Evolutionary conservation across 2,113 vertebrate genomes (phyloP).

Genomic region (Myrmophylax atrothorax): DNA sequence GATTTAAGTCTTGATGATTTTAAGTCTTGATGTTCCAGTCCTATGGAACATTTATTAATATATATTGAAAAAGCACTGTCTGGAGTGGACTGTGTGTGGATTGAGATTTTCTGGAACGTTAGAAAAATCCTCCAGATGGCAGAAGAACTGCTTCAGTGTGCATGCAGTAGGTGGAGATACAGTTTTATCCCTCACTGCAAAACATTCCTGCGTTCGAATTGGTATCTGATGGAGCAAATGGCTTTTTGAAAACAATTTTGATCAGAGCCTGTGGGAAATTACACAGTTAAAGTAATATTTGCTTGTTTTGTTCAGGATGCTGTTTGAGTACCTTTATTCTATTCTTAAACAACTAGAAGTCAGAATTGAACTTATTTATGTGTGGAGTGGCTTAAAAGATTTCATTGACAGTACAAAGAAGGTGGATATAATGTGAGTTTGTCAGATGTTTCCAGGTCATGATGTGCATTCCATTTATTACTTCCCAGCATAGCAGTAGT

Average conservation of each 20-base stretch:
- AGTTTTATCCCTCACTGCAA: neutral
- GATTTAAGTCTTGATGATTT: neutral
- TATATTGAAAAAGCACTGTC: neutral
- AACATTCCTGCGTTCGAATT: neutral
- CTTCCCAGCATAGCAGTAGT: neutral
- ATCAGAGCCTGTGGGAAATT: neutral
- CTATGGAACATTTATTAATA: neutral
- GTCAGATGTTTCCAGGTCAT: neutral
- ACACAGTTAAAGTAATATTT: neutral
- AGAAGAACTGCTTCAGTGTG: slow-evolving; percentile 38
- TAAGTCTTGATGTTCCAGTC: neutral
- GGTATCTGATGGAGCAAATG: neutral
- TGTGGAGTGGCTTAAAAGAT: neutral
- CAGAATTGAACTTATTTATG: neutral
- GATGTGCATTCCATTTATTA: neutral
- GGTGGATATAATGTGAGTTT: rapidly evolving
- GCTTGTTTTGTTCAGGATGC: neutral
- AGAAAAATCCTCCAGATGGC: slow-evolving; percentile 60
- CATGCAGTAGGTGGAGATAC: neutral
- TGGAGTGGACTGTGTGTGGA: neutral
- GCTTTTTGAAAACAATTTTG: neutral
- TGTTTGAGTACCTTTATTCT: neutral
- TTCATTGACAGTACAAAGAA: neutral
- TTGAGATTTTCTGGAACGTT: neutral
- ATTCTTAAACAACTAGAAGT: neutral